Percentiles rank a stretch among this genome's conserved stretches.
Conservation (phyloP, 2,113 vertebrate genomes). For the Narcine bancroftii region DNA sequence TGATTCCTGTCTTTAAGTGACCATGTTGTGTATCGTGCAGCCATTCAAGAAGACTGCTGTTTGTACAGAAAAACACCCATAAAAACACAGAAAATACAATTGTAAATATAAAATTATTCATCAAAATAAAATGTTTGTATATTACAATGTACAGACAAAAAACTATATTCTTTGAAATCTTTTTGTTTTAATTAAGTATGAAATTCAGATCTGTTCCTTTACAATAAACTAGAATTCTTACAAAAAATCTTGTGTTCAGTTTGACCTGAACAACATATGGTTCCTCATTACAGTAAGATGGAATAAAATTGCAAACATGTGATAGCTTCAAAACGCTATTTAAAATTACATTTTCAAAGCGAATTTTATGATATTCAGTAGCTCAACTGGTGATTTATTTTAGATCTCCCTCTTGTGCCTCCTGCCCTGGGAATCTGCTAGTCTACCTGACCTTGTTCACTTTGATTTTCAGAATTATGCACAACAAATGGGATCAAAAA, state of each 20-base stretch:
- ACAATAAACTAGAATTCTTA: not conserved
- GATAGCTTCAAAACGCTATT: not conserved
- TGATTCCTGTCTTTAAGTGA: no score
- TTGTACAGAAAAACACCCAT: no score
- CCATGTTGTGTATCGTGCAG: no score
- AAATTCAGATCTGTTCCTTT: not conserved
- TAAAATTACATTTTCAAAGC: not conserved
- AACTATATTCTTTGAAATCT: not conserved
- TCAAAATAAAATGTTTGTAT: not conserved
- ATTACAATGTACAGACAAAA: slow-evolving; percentile 7
- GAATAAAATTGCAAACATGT: slow-evolving; percentile 15
- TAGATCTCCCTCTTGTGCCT: not conserved
- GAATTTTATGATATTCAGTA: not conserved
- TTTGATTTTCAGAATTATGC: not conserved
- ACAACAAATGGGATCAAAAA: not conserved
- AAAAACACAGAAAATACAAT: no score
- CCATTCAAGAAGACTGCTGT: no score
- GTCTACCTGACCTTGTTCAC: not conserved
- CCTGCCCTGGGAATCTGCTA: not conserved
- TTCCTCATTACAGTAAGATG: not conserved
- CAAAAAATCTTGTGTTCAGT: not conserved
- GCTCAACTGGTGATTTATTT: not conserved
- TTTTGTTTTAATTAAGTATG: not conserved
- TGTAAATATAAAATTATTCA: no score
- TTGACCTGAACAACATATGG: not conserved